Base-by-base conservation (phyloP, 2,797 vertebrate genomes). In the Salmo trutta region DNA sequence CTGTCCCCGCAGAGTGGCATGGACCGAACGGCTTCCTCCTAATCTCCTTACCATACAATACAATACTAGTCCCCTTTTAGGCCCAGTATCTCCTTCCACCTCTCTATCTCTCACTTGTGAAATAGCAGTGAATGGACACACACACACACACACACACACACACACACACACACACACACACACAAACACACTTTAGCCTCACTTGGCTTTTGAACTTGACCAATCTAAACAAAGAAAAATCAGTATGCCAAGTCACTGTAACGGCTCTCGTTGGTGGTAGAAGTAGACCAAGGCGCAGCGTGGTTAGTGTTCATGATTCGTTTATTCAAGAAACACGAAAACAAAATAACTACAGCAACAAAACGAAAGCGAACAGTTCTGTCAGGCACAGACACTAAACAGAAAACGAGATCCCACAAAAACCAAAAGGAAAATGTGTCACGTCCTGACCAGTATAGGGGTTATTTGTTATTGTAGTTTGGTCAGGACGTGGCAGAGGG, bases 241-340 rank as follows among this genome's bases (percentile, higher is more conserved):
- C n/a, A 75, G 33, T 75, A 24, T 85, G 82, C 86, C 83, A 89
- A 87, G 85, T 89, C 24, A 24, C 24, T 24, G 24, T 24, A 24
- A 24, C 24, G 24, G 24, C 24, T 24, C 24, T 24, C 24, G 24
- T 24, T 24, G 24, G 24, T 24, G 24, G 24, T 24, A 24, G 24
- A 24, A 24, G 24, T 24, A 24, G 24, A 24, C 24, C 24, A 24
- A 24, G 24, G 24, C 24, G 24, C 24, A 24, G 24, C 24, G 24
- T 24, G 24, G 24, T 24, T 24, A 24, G 24, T n/a, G n/a, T n/a
- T 24, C 24, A 24, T 24, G 24, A 24, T 24, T 24, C 24, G 24
- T 24, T 24, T 24, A 24, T 24, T 24, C 24, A 24, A 24, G 24
- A 24, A 24, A 24, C 24, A 24, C 24, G 1, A 24, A 24, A 24